Evolutionary conservation across 1,140 invertebrate genomes (phyloP).

Genomic region (Adoxophyes honmai): DNA sequence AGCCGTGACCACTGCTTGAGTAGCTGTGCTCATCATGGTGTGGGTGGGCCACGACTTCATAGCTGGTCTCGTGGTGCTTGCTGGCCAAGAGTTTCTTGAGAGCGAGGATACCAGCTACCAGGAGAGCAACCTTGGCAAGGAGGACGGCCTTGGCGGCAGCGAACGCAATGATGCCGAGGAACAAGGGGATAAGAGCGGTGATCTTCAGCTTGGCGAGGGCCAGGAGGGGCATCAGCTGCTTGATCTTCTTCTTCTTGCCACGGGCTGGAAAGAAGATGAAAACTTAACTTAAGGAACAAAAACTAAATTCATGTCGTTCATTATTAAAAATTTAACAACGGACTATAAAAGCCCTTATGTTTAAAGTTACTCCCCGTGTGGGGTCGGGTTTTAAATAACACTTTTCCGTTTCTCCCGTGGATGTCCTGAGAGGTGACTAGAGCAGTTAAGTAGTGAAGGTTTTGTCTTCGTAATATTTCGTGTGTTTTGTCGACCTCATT

Average conservation of each 20-base stretch:
- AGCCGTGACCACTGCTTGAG: constrained; percentile 75
- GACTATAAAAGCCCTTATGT: no score
- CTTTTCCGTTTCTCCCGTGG: no score
- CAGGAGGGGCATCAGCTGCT: constrained; percentile 85
- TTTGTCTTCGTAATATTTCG: no score
- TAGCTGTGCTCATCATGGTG: constrained; percentile 79
- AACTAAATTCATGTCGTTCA: no score
- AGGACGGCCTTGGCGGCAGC: constrained; percentile 89
- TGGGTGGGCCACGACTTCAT: constrained; percentile 85
- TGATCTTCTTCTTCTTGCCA: constrained; percentile 85
- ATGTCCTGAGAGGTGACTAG: no score
- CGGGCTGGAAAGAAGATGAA: constrained; percentile 76
- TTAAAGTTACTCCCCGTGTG: no score
- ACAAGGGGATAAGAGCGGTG: constrained; percentile 85
- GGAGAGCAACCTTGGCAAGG: constrained; percentile 87
- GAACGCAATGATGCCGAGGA: constrained; percentile 86
- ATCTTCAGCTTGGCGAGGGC: constrained; percentile 88
- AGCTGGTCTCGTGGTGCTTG: constrained; percentile 83
- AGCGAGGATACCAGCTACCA: constrained; percentile 85
- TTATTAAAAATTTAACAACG: no score
- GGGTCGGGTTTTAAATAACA: no score
- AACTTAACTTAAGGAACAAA: background rate
- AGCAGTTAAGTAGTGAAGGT: no score
- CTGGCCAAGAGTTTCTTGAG: constrained; percentile 87
- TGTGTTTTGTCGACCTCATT: no score